Percentiles rank a stretch among this genome's conserved stretches.
These are phyloP conservation scores for Drosophila simulans DNA, from an alignment of 1,140 invertebrate species.

Conservation along the genomic window DNA sequence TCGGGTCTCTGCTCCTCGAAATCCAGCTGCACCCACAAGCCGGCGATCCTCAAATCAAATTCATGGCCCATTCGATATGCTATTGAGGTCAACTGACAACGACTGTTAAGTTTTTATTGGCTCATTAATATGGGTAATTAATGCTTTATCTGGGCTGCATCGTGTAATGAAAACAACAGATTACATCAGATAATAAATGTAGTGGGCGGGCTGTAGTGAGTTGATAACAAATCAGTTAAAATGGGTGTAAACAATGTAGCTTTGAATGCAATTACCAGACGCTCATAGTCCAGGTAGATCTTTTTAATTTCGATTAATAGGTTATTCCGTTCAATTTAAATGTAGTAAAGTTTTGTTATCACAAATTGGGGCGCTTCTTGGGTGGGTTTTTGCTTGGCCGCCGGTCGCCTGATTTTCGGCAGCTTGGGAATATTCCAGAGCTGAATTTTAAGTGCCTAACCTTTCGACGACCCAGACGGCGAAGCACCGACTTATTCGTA, in stretches of 20 bases:
- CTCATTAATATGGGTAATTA: constrained; percentile 70
- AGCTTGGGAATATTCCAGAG: constrained; percentile 33
- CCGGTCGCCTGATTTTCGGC: constrained; percentile 10
- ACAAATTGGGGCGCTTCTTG: constrained; percentile 2
- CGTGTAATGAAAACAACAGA: constrained; percentile 68
- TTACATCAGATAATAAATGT: constrained; percentile 68
- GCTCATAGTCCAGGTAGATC: neutral
- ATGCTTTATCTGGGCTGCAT: constrained; percentile 52
- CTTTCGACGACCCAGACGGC: constrained; percentile 19
- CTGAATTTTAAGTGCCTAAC: constrained; percentile 39
- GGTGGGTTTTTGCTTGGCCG: neutral
- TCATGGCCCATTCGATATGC: constrained; percentile 46
- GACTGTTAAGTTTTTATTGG: constrained; percentile 58
- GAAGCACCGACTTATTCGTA: constrained; percentile 15
- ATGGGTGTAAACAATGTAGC: neutral
- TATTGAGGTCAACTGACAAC: constrained; percentile 68
- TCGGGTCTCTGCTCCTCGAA: neutral
- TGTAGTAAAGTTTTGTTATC: constrained; percentile 29
- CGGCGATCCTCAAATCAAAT: constrained; percentile 62
- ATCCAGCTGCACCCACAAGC: constrained; percentile 19
- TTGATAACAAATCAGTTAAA: constrained; percentile 23
- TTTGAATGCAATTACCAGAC: neutral
- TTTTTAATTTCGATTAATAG: no score
- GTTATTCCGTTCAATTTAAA: neutral
- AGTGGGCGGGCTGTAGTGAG: constrained; percentile 5